These are phyloP conservation scores for Steinernema scapterisci DNA, from an alignment of 2,888 invertebrate genomes.

Conservation along the genomic window DNA sequence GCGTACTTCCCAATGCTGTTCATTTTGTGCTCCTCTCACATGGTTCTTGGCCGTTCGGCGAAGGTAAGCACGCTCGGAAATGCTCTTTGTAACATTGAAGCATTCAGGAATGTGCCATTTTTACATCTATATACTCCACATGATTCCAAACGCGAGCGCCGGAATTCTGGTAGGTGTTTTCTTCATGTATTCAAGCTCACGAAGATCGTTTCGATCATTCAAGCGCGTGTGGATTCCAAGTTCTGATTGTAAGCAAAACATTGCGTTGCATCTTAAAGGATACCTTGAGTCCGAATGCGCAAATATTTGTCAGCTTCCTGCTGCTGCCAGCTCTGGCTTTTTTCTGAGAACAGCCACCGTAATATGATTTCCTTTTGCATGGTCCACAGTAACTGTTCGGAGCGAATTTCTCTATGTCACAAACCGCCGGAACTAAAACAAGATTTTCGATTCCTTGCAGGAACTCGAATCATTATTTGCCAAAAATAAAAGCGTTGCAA, in stretches of 20 bases:
- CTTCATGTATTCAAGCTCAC: too few relatives aligned
- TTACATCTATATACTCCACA: slow-evolving; percentile 85
- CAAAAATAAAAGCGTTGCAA: too few relatives aligned
- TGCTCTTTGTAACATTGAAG: too few relatives aligned
- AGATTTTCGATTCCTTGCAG: too few relatives aligned
- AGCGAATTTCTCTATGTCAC: too few relatives aligned
- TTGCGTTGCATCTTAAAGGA: neutral
- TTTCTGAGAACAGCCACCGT: too few relatives aligned
- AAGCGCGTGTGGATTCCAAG: neutral
- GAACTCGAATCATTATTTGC: too few relatives aligned
- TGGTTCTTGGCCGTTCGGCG: slow-evolving; percentile 68
- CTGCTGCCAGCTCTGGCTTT: neutral
- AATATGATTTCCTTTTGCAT: too few relatives aligned
- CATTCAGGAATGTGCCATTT: slow-evolving; percentile 76
- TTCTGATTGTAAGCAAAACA: neutral
- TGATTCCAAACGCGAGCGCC: slow-evolving; percentile 84
- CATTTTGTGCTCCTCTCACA: slow-evolving; percentile 62
- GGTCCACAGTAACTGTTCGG: too few relatives aligned
- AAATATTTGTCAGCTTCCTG: neutral
- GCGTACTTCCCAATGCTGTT: slow-evolving; percentile 85
- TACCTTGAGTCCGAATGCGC: neutral
- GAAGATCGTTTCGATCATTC: neutral
- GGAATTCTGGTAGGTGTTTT: slow-evolving; percentile 78
- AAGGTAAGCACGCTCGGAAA: slow-evolving; percentile 74
- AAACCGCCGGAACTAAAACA: too few relatives aligned